Evolutionary conservation across 2,888 invertebrate species (phyloP), one percentile per base, ranked within the genome.

Genomic region (Drosophila emarginata): DNA sequence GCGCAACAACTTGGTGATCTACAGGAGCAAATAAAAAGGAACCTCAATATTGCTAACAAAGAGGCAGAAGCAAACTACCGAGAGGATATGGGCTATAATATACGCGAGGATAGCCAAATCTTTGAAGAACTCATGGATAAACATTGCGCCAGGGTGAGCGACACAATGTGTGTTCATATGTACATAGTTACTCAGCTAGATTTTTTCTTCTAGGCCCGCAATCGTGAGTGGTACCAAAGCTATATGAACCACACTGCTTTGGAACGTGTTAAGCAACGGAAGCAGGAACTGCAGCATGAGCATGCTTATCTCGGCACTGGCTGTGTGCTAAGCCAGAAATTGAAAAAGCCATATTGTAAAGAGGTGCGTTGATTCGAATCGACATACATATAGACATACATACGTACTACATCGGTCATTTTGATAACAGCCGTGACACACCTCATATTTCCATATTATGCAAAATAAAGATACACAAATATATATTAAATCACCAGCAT

Each of bases 181-280:
- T n/a, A n/a, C n/a, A 6, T 15, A 4, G 1, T 12, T 1, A 9
- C n/a, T 11, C 23, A 7, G 37, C 45, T 4, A 28, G 14, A 1
- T 11, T 15, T 60, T 18, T 14, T 52, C 56, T 52, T 50, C 18
- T 51, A 9, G 76, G 64, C 63, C 0, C 69, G 54, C 2, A 77
- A 73, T 57, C 73, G 77, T 18, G 74, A 67, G 23, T 73, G 76
- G 76, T 70, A 76, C 32, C 74, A 70, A 40, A n/a, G 18, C 4
- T 76, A 77, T 18, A 61, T 77, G 64, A 60, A 61, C 14, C 67
- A 77, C 32, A 74, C 54, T 0, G 54, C 58, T 3, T 51, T 45
- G 28, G 74, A 76, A 51, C 67, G 67, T 1, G 40, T 54, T 1
- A 57, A 51, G 9, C 64, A 50, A 1, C 39, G n/a, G 51, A 54